Evolutionary conservation across 2,797 vertebrate genomes (phyloP), one percentile per base, ranked within the genome.

Genomic region (Squalus acanthias): DNA sequence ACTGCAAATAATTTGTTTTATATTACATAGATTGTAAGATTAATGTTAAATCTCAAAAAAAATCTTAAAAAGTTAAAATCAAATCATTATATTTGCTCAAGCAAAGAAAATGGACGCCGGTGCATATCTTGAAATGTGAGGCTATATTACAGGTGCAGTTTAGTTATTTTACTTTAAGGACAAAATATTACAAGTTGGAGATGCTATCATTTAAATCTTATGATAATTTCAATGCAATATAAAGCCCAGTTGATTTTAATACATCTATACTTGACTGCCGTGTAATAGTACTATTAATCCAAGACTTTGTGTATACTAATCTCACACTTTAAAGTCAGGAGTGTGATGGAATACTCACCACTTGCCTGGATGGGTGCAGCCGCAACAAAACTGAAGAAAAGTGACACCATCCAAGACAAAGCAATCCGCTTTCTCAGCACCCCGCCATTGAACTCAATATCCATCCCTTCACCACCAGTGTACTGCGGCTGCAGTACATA

Each of bases 381-480:
- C n/a, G 65, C 91, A 65, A 91, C 53, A 67, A 93, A 69, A 20
- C n/a, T 93, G 33, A 67, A 85, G 82, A 85, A 85, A 85, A 50
- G 82, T 50, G 82, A 46, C 82, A 85, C 39, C 22, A 85, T 85
- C 82, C 82, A 85, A 85, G 82, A 85, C 82, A 85, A 85, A 85
- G 82, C 22, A 85, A 85, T 85, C 82, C 82, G 46, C 20, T 50
- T 85, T 46, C 39, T 93, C 91, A 93, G 63, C 33, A 93, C 63
- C 88, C 88, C 63, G 89, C n/a, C 91, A 93, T 67, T 93, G 91
- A n/a, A 69, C 63, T 93, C 63, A 57, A 93, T 46, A 39, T 67
- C n/a, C 91, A 93, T 93, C n/a, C 91, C 39, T 93, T 29, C 79
- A 82, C 65, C 65, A 93, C 91, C 91, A 93, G 91, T 69, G 39